Evolutionary conservation across 1,140 invertebrate genomes (phyloP).

Genomic region (Phenacoccus solenopsis): DNA sequence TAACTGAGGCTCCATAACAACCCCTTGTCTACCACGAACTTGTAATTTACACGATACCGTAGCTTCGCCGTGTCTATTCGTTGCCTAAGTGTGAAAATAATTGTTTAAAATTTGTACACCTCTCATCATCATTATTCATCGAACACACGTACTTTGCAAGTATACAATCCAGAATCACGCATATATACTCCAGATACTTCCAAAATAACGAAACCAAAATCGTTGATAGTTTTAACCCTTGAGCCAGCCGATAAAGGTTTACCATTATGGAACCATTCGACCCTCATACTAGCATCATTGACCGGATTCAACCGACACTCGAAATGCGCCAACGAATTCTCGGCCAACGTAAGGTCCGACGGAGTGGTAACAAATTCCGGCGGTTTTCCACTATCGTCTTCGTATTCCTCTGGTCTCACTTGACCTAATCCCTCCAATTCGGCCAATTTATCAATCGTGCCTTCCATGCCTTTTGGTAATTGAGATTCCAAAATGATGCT

Average conservation of each 20-base stretch:
- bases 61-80: constrained; percentile 79
- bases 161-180: constrained; percentile 76
- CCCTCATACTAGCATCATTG: constrained; percentile 80
- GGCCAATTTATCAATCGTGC: constrained; percentile 84
- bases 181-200: constrained; percentile 80
- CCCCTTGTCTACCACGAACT: constrained; percentile 71
- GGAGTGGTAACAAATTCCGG: constrained; percentile 86
- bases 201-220: constrained; percentile 86
- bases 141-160: constrained; percentile 49
- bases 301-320: constrained; percentile 81
- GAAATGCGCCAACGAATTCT: constrained; percentile 84
- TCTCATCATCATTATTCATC: neutral
- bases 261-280: constrained; percentile 95
- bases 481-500: constrained; percentile 86
- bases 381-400: constrained; percentile 73
- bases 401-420: constrained; percentile 45
- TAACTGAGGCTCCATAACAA: constrained; percentile 80
- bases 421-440: constrained; percentile 76
- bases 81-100: constrained; percentile 39
- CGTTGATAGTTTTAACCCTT: constrained; percentile 79
- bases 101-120: neutral
- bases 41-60: constrained; percentile 71
- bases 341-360: constrained; percentile 64
- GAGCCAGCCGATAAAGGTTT: constrained; percentile 76
- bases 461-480: constrained; percentile 81